A percentile compares a stretch with the other conserved stretches of the same genome.
These are phyloP conservation scores for Xiphophorus couchianus DNA, from an alignment of 2,113 vertebrate genomes.

Conservation along the genomic window DNA sequence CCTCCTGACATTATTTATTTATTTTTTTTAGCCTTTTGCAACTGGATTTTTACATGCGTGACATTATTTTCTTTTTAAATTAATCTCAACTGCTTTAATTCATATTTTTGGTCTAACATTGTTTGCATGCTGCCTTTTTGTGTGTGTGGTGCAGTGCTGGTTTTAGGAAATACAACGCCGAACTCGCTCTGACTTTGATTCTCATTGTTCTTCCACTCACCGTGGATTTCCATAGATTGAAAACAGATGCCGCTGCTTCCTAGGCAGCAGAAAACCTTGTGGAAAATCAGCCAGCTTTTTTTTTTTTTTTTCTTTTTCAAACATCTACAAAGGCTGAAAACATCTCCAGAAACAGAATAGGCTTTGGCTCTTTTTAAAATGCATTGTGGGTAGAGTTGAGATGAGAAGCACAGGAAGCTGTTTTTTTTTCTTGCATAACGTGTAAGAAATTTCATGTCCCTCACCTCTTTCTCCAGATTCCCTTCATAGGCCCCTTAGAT, in stretches of 20 bases:
- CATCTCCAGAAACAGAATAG: neutral
- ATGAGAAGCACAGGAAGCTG: neutral
- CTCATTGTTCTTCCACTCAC: neutral
- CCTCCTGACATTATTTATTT: conserved; percentile 30
- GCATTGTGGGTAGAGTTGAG: conserved; percentile 7
- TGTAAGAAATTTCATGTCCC: too few relatives aligned
- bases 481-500: too few relatives aligned
- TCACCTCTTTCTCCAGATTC: too few relatives aligned
- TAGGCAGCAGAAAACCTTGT: neutral
- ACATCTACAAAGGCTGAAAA: neutral
- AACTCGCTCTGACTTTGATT: neutral
- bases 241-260: neutral
- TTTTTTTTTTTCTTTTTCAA: neutral
- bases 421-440: conserved; percentile 6
- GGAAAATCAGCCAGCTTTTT: neutral
- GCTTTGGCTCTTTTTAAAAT: neutral
- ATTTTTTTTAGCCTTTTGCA: conserved; percentile 8
- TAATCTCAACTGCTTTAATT: neutral
- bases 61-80: neutral
- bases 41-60: neutral
- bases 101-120: neutral
- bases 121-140: neutral
- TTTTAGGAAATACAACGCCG: neutral
- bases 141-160: neutral
- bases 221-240: neutral